These are phyloP conservation scores for Meles meles DNA, from an alignment of 2,113 vertebrate genomes.

Conservation along the genomic window DNA sequence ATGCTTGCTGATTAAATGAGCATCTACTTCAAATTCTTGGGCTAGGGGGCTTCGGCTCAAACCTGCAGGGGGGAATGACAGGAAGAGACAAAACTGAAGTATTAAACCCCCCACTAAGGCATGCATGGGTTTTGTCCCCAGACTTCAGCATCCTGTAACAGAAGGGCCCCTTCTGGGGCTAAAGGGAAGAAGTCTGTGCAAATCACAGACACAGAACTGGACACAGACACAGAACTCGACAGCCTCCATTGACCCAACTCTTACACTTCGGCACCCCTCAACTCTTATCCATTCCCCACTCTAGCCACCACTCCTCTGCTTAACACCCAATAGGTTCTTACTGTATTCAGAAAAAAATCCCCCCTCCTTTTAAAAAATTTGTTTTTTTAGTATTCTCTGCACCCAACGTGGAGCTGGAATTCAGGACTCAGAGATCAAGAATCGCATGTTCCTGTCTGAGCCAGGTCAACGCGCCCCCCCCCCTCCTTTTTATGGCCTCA, in stretches of 20 bases:
- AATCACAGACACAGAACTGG: neutral
- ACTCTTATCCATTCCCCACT: neutral
- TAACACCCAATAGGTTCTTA: neutral
- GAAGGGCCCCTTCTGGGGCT: neutral
- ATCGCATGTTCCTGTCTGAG: neutral
- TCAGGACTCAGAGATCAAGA: neutral
- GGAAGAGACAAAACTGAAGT: neutral
- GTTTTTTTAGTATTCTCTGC: neutral
- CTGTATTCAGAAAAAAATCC: neutral
- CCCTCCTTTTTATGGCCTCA: neutral
- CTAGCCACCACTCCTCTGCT: neutral
- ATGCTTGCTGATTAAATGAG: neutral
- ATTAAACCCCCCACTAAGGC: neutral
- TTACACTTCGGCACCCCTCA: neutral
- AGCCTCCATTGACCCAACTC: neutral
- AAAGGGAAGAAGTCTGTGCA: neutral
- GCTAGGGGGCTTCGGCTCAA: neutral
- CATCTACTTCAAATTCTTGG: neutral
- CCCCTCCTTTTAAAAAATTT: neutral
- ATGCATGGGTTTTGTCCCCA: neutral
- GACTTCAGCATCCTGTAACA: neutral
- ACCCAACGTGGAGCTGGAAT: neutral
- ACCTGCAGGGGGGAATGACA: neutral
- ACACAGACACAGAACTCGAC: neutral
- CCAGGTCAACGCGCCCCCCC: neutral